Evolutionary conservation across 2,113 vertebrate genomes (phyloP).

Genomic region (Leucosticte australis): DNA sequence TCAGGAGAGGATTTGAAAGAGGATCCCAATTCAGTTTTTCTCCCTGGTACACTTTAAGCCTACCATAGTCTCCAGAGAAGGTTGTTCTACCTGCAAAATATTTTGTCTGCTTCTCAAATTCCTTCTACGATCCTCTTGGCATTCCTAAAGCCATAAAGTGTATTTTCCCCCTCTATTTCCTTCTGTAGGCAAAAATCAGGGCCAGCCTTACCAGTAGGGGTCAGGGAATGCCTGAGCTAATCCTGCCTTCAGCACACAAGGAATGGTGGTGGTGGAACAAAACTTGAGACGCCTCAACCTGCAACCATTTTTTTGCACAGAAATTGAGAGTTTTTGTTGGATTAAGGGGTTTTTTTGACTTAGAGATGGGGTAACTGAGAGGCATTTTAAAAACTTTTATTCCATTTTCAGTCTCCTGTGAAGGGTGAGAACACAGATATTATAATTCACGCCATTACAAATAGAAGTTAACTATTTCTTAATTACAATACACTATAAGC

Average conservation of each 20-base stretch:
- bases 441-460: neutral
- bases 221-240: slow-evolving; percentile 6
- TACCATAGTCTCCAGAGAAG: neutral
- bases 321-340: neutral
- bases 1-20: neutral
- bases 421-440: neutral
- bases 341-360: neutral
- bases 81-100: fast-evolving
- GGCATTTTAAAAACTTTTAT: neutral
- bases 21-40: neutral
- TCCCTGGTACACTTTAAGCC: neutral
- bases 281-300: neutral
- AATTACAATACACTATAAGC: neutral
- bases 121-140: neutral
- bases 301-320: neutral
- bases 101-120: neutral
- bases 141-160: neutral
- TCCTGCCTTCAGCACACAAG: neutral
- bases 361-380: neutral
- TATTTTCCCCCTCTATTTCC: neutral
- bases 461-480: neutral
- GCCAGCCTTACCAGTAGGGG: neutral
- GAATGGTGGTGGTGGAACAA: neutral
- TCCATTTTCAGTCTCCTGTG: neutral
- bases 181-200: neutral